These are phyloP conservation scores for Oscheius sp. DNA, from an alignment of 2,888 invertebrate genomes.

Conservation along the genomic window DNA sequence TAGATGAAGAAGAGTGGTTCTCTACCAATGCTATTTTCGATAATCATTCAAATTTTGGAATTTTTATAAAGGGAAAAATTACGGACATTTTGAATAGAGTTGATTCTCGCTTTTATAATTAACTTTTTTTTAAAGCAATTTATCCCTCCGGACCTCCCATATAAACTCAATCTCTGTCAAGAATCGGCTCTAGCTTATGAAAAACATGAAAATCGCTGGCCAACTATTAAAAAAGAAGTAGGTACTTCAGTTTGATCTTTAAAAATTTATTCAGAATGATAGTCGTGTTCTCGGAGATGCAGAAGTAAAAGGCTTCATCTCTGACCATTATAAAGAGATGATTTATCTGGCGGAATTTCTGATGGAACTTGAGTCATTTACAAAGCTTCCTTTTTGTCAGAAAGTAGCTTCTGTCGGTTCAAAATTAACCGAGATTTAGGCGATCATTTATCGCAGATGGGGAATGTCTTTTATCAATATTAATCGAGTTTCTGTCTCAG, in stretches of 20 bases:
- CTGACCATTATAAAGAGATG: constrained; percentile 3
- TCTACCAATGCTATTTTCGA: neutral
- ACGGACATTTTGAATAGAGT: neutral
- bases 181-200: neutral
- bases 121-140: neutral
- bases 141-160: neutral
- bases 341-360: neutral
- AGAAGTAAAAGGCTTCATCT: neutral
- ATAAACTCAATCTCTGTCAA: neutral
- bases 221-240: neutral
- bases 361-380: constrained; percentile 14
- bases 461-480: neutral
- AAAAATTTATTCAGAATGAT: neutral
- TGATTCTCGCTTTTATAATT: neutral
- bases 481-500: neutral
- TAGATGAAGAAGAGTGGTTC: constrained; percentile 3
- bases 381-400: neutral
- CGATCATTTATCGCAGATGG: neutral
- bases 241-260: neutral
- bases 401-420: neutral
- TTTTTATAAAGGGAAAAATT: neutral
- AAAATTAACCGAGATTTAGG: neutral
- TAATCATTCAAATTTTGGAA: neutral
- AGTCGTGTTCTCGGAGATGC: neutral
- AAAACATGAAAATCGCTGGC: neutral